Percentiles rank a stretch among this genome's conserved stretches.
Evolutionary conservation across 2,113 vertebrate genomes (phyloP).

Genomic region (Orientallactaga bullata): DNA sequence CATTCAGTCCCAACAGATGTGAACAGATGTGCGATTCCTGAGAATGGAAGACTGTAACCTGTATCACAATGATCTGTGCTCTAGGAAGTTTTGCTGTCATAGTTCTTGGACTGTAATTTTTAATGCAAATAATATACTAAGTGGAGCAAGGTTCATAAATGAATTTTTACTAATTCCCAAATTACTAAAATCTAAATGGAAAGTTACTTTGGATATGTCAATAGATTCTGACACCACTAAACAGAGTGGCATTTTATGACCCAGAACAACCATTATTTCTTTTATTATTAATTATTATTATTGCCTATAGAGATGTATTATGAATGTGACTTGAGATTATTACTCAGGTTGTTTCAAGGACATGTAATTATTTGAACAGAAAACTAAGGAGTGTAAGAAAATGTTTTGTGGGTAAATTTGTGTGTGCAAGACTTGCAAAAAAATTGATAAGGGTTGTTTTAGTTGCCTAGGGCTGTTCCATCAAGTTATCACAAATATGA

Average conservation of each 20-base stretch:
- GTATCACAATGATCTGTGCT: neutral
- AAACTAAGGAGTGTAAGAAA: neutral
- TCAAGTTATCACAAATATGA: neutral
- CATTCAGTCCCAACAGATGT: neutral
- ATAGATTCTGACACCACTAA: neutral
- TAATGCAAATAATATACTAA: neutral
- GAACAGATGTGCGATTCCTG: neutral
- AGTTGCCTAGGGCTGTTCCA: neutral
- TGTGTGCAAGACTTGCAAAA: neutral
- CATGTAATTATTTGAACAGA: neutral
- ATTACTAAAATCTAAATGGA: too few species aligned
- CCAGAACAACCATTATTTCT: neutral
- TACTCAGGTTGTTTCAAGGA: neutral
- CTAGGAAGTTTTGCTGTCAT: neutral
- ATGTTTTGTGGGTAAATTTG: neutral
- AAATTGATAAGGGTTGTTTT: neutral
- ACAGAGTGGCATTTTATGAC: neutral
- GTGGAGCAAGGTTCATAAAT: neutral
- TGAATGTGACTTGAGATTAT: neutral
- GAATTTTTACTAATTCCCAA: neutral
- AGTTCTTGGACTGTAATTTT: neutral
- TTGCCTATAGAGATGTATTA: neutral
- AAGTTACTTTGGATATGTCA: neutral
- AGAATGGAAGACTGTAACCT: neutral
- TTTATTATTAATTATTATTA: neutral